Evolutionary conservation across 2,113 vertebrate species (phyloP), one percentile per base, ranked within the genome.

Genomic region (Notechis scutatus): DNA sequence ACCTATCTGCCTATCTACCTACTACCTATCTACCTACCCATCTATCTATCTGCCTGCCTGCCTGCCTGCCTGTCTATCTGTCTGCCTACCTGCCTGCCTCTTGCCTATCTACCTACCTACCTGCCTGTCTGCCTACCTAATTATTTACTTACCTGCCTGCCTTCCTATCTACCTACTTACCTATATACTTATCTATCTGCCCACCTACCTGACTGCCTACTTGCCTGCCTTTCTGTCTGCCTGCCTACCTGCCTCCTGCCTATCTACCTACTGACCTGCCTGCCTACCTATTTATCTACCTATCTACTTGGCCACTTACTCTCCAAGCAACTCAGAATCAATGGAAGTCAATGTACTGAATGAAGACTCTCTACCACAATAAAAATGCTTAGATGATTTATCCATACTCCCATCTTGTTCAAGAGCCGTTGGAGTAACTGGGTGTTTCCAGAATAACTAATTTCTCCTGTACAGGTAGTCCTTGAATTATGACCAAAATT

Each of bases 51-150:
- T 61, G 10, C 1, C 26, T 29, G 10, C 0, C 24, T 26, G 0
- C 1, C 2, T 59, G 3, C 3, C 0, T 59, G 8, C 0, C 2
- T 24, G 8, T 1, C 57, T 61, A 4, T 1, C 6, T 57, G 1
- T 0, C 21, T 26, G 1, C 0, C 1, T 59, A 1, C 24, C 9
- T 61, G 0, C 3, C 59, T 52, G 50, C 50, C 50, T 59, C 24
- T 3, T 61, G 0, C 3, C 59, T 52, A 10, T 9, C 50, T 59
- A 3, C 8, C 57, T 61, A 0, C 57, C 57, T 9, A 0, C 57
- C 2, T 59, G 2, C 1, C 23, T 59, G 3, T 26, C 55, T 29
- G 24, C 0, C 26, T 14, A 0, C 11, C 12, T 14, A 11, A 1
- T 10, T 64, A 12, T 29, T 9, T 61, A 29, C 26, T 3, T 26